Evolutionary conservation across 2,888 invertebrate species (phyloP), one percentile per base, ranked within the genome.

Genomic region (Cyclophora punctaria): DNA sequence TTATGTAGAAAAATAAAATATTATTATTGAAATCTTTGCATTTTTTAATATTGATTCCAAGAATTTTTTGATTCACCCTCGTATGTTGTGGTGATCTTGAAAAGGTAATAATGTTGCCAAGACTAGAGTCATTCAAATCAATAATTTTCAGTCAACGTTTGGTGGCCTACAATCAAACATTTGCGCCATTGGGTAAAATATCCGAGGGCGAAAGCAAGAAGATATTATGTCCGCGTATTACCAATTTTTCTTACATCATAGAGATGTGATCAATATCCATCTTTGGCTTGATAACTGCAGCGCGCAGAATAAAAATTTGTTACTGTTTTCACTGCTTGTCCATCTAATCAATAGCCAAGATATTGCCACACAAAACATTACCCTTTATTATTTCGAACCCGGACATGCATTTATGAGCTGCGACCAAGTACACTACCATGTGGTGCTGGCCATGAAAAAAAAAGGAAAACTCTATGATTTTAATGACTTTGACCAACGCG

Each of bases 401-500:
- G 62, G 63, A 20, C 60, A 62, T 48, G 62, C 63, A n/a, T 63
- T 64, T 49, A 63, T 63, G 60, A 57, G 59, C 42, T 45, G 53
- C 47, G 63, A 63, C 46, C 57, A 56, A 47, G 49, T 63, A 0
- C 63, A 64, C 46, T 56, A 56, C 44, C 59, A 60, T 46, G 59
- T 60, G 3, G 58, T 62, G 45, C 37, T 52, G 3, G 46, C 55
- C 3, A 52, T 55, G 55, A 52, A 55, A 52, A 56, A 55, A 53
- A 58, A 53, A 44, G 57, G 55, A 20, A 20, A 20, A 20, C 20
- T 20, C 20, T 20, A 20, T 20, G 20, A 20, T 20, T 20, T 20
- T 20, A 20, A 20, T 20, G 20, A 20, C 20, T n/a, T n/a, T 20
- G 20, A 20, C 20, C 20, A 20, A 20, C 20, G 20, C 20, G 20